A percentile compares a stretch with the other conserved stretches of the same genome.
Evolutionary conservation across 2,797 vertebrate species (phyloP).

Genomic region (Salmo trutta): DNA sequence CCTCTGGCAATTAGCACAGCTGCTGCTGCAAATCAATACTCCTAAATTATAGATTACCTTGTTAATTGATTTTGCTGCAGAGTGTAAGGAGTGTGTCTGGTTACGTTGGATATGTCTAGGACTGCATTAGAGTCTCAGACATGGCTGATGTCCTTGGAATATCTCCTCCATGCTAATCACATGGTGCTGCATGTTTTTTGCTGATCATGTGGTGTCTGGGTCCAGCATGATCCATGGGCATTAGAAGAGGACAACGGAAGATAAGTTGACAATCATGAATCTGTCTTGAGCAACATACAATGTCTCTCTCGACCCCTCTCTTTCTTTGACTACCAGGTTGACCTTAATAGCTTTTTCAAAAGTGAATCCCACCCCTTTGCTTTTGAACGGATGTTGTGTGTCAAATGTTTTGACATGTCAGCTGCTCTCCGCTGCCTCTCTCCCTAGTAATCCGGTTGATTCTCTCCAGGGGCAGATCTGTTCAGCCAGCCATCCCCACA

Average conservation of each 20-base stretch:
- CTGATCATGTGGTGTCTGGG: background rate
- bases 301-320: background rate
- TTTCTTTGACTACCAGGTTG: slow-evolving; percentile 1
- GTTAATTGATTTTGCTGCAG: slow-evolving; percentile 67
- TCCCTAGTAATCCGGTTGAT: background rate
- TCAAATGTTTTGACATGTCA: slow-evolving; percentile 16
- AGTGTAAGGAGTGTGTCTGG: slow-evolving; percentile 62
- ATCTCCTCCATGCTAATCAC: slow-evolving; percentile 6
- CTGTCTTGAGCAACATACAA: background rate
- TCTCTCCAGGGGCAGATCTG: slow-evolving; percentile 11
- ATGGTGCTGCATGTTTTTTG: background rate
- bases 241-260: background rate
- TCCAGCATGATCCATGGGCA: background rate
- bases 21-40: slow-evolving; percentile 56
- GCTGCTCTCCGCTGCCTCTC: slow-evolving; percentile 3
- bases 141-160: slow-evolving; percentile 28
- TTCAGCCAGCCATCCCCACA: slow-evolving; percentile 26
- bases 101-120: slow-evolving; percentile 53
- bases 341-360: background rate
- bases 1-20: slow-evolving; percentile 48
- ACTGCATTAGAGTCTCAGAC: slow-evolving; percentile 4
- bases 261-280: background rate
- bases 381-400: background rate
- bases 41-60: slow-evolving; percentile 71
- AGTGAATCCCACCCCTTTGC: background rate